Evolutionary conservation across 2,113 vertebrate species (phyloP).

Genomic region (Hippocampus zosterae): DNA sequence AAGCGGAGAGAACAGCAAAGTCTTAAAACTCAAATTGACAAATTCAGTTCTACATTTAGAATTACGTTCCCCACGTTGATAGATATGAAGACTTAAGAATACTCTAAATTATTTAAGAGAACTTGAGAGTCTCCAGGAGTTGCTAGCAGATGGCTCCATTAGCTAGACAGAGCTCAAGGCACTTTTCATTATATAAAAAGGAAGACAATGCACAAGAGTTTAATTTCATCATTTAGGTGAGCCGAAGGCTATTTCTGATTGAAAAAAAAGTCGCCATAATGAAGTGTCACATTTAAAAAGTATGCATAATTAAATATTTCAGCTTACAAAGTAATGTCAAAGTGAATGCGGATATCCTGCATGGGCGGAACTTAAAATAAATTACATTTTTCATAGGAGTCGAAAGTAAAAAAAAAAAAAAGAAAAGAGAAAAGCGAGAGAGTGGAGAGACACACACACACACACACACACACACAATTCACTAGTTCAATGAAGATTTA

Average conservation of each 20-base stretch:
- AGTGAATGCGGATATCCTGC: not conserved
- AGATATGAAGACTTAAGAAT: constrained; percentile 37
- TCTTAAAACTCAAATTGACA: constrained; percentile 19
- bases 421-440: too few relatives aligned
- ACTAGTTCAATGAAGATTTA: not conserved
- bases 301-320: not conserved
- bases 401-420: not conserved
- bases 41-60: constrained; percentile 31
- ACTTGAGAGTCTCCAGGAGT: constrained; percentile 40
- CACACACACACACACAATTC: not conserved
- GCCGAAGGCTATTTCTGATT: constrained; percentile 6
- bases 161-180: constrained; percentile 34
- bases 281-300: not conserved
- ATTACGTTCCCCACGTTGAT: constrained; percentile 19
- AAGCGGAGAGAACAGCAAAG: constrained; percentile 26
- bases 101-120: constrained; percentile 46
- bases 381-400: not conserved
- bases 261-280: not conserved
- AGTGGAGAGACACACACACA: too few relatives aligned
- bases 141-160: constrained; percentile 48
- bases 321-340: not conserved
- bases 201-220: constrained; percentile 29
- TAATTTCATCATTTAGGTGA: constrained; percentile 12
- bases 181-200: constrained; percentile 44
- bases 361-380: not conserved